Evolutionary conservation across 2,797 vertebrate species (phyloP), one percentile per base, ranked within the genome.

Genomic region (Calcarius lapponicus): DNA sequence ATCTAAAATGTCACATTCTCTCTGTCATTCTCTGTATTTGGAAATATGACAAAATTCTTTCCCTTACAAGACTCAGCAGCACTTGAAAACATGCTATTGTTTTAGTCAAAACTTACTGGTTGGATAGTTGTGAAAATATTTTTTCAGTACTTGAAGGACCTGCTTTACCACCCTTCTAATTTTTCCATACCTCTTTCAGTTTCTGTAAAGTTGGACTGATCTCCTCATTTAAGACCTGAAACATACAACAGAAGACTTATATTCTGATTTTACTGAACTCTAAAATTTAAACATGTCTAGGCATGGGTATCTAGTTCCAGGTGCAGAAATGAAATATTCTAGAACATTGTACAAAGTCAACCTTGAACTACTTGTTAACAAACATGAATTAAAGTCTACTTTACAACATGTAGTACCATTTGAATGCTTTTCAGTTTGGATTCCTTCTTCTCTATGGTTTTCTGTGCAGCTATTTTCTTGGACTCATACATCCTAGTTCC

Each of bases 401-500:
- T 91, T 57, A 31, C 32, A 82, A 92, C 56, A 66, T 5, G 6
- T 76, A 97, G 32, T 98, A 99, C 99, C 94, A 12, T 99, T 92
- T 98, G 96, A 95, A 99, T 99, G 93, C 98, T 98, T 92, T 98
- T 98, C 51, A 99, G 98, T 91, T 99, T 99, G 83, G 97, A 97
- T 67, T 99, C 99, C 89, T 99, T 99, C 97, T 99, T 99, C 91
- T 98, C 98, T 88, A 99, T 99, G 42, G 98, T 99, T 97, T 99
- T 99, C 94, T 99, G 99, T 43, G 98, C 99, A 56, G 96, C 61
- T 66, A 98, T 93, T 98, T 99, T 99, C 97, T 99, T 99, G 95
- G 98, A 98, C 93, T 99, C 99, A 51, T 99, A 99, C 99, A 99
- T 99, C 83, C 98, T 98, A 70, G 99, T 99, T 69, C 99, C 99